phyloP scores from a whole-genome alignment of 92 coral and sea anemone genomes.

The Epizoanthus illoricatus region DNA sequence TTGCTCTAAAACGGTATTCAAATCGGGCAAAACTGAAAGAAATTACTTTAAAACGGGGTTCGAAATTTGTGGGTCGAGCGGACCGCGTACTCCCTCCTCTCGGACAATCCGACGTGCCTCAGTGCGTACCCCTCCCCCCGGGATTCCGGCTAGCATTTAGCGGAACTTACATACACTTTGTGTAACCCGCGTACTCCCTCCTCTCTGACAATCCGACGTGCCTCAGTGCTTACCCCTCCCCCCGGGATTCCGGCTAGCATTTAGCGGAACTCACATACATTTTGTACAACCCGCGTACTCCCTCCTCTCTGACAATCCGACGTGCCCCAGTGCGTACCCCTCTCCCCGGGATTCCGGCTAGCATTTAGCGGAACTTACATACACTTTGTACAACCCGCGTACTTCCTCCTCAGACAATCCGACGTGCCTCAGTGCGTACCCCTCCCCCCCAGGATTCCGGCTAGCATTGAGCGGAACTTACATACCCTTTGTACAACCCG shows the following conservation, averaged over 20 bases:
- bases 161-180: constrained; percentile 67
- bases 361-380: background rate
- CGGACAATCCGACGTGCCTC: constrained; percentile 69
- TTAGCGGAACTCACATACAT: constrained; percentile 52
- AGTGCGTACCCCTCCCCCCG: too few relatives aligned
- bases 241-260: too few relatives aligned
- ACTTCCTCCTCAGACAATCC: constrained; percentile 83
- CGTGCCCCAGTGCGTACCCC: constrained; percentile 77
- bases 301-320: constrained; percentile 78
- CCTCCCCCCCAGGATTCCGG: too few relatives aligned
- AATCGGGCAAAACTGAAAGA: too few relatives aligned
- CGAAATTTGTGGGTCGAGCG: too few relatives aligned
- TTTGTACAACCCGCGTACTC: constrained; percentile 84
- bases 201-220: constrained; percentile 65
- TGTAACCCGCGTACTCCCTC: constrained; percentile 89
- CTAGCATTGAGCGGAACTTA: too few relatives aligned
- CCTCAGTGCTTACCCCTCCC: too few relatives aligned
- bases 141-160: too few relatives aligned
- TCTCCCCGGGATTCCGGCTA: too few relatives aligned
- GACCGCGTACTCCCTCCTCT: constrained; percentile 87
- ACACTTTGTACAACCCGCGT: constrained; percentile 93
- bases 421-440: constrained; percentile 13
- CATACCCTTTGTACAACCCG: constrained; percentile 94
- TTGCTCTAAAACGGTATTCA: too few relatives aligned
- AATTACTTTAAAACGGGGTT: too few relatives aligned